Conservation (phyloP, 2,797 vertebrate species). For the Onychomys arenicola region DNA sequence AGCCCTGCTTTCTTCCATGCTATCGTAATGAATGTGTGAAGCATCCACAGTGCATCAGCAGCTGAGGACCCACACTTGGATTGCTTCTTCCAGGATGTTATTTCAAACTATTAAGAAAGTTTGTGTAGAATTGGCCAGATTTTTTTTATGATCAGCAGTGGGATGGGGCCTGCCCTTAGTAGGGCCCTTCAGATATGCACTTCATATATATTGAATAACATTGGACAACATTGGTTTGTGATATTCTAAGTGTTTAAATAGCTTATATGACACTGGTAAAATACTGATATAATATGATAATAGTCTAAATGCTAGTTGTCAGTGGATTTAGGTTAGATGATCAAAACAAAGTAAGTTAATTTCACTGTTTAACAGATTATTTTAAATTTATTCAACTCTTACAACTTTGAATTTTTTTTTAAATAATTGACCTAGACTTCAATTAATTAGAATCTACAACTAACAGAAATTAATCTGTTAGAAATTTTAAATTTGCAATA, state of each 20-base stretch:
- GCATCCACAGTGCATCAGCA: not conserved
- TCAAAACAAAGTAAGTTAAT: not conserved
- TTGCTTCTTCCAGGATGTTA: not conserved
- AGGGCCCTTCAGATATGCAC: not conserved
- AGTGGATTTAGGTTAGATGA: conserved; percentile 4
- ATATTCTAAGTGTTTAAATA: not conserved
- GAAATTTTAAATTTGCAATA: not conserved
- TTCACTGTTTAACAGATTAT: not conserved
- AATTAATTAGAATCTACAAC: not conserved
- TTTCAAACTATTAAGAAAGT: conserved; percentile 12
- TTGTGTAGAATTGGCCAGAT: not conserved
- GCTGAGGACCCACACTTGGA: not conserved
- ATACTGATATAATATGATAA: not conserved
- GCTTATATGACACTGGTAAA: not conserved
- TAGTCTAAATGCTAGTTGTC: not conserved
- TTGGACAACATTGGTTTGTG: accelerated
- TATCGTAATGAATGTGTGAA: conserved; percentile 41
- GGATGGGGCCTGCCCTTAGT: not conserved
- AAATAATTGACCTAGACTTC: not conserved
- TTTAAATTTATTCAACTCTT: conserved; percentile 20
- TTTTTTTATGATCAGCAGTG: not conserved
- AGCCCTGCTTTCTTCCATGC: conserved; percentile 13
- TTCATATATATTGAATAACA: not conserved
- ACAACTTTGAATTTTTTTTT: not conserved
- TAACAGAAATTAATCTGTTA: not conserved